phyloP scores from a whole-genome alignment of 1,140 invertebrate genomes.

The Micrasema longulum region DNA sequence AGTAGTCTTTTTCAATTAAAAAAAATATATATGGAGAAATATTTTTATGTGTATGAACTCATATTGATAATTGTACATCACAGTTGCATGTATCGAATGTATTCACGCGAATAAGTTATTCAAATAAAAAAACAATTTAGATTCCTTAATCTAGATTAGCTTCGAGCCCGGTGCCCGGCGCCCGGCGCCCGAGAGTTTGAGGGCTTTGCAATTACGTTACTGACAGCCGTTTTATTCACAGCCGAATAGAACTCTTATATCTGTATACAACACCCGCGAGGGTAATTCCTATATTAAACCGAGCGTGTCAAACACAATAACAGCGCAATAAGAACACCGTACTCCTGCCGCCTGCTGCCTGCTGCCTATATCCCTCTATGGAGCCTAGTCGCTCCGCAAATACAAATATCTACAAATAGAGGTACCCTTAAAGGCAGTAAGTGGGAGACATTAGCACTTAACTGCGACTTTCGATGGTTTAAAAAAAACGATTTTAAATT shows the following conservation, averaged over 20 bases:
- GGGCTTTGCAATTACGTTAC: constrained; percentile 17
- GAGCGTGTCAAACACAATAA: not conserved
- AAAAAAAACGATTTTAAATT: too few relatives aligned
- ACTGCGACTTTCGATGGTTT: too few relatives aligned
- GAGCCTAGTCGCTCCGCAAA: not conserved
- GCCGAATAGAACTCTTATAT: not conserved
- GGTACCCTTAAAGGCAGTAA: too few relatives aligned
- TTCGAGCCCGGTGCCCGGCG: not conserved
- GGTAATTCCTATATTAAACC: not conserved
- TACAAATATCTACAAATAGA: not conserved
- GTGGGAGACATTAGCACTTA: too few relatives aligned
- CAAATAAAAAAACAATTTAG: not conserved
- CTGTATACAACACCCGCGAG: not conserved
- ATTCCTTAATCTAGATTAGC: not conserved
- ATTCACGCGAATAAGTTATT: not conserved
- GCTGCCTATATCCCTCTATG: not conserved
- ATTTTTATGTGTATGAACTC: not conserved
- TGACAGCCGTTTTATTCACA: constrained; percentile 6
- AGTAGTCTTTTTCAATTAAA: not conserved
- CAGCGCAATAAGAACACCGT: not conserved
- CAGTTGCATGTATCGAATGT: not conserved
- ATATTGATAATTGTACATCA: not conserved
- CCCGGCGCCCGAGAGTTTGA: not conserved
- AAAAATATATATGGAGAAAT: not conserved
- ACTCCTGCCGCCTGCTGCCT: too few relatives aligned